phyloP scores from a whole-genome alignment of 2,888 invertebrate species.

The Zhengitettix transpicula region DNA sequence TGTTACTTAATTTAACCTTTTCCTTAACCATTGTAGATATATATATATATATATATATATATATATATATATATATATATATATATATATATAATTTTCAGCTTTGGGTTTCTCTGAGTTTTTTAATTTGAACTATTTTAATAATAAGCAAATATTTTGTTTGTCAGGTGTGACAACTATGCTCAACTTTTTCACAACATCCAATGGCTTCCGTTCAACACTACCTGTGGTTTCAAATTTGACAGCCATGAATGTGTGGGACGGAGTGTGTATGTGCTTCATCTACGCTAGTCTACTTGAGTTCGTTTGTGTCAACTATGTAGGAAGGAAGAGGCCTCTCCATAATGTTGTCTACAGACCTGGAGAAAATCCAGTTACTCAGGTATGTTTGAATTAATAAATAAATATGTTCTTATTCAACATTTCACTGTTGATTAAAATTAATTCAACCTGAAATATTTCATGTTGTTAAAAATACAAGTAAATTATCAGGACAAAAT shows the following conservation, averaged over 20 bases:
- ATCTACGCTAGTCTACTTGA: constrained; percentile 87
- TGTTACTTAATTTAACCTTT: no score
- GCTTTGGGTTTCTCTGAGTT: neutral
- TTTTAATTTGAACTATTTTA: neutral
- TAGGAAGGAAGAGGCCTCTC: constrained; percentile 74
- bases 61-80: no score
- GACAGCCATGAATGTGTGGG: constrained; percentile 94
- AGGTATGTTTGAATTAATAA: constrained; percentile 36
- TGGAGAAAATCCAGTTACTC: constrained; percentile 79
- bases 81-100: no score
- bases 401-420: neutral
- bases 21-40: no score
- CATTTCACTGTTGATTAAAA: no score
- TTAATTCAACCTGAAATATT: no score
- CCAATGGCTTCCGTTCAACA: constrained; percentile 80
- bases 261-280: constrained; percentile 93
- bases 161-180: constrained; percentile 82
- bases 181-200: constrained; percentile 96
- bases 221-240: constrained; percentile 86
- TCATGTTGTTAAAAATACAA: no score
- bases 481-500: no score
- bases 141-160: constrained; percentile 9
- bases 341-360: constrained; percentile 81
- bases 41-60: no score
- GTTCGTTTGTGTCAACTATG: constrained; percentile 90